These are phyloP conservation scores for Venturia canescens DNA, from an alignment of 1,140 invertebrate species.

Conservation along the genomic window DNA sequence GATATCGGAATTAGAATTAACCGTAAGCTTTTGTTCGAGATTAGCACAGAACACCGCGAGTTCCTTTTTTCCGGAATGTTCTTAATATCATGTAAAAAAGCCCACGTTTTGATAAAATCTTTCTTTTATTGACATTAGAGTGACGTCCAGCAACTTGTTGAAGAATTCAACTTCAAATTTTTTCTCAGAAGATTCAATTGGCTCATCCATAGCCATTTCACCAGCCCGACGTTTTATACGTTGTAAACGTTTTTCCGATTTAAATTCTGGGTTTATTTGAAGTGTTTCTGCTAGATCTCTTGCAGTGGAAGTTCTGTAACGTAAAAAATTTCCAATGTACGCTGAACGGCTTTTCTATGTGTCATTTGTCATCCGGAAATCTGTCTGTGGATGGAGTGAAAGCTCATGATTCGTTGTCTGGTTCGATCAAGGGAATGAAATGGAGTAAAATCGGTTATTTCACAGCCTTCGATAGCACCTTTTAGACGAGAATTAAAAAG, in stretches of 20 bases:
- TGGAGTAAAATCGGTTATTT: no score
- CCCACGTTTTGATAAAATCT: conserved; percentile 47
- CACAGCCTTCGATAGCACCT: no score
- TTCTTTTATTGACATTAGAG: conserved; percentile 40
- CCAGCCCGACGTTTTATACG: conserved; percentile 7
- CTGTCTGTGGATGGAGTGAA: no score
- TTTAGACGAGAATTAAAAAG: no score
- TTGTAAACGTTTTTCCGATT: not conserved
- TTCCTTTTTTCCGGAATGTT: conserved; percentile 42
- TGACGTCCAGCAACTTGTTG: conserved; percentile 42
- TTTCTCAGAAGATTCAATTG: conserved; percentile 45
- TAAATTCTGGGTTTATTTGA: conserved; percentile 13
- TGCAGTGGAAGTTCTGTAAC: conserved; percentile 8
- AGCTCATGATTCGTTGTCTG: no score
- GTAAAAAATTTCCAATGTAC: no score
- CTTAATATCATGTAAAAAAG: no score
- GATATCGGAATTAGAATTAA: conserved; percentile 47
- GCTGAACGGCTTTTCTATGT: no score
- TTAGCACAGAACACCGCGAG: conserved; percentile 43
- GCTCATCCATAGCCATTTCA: conserved; percentile 40
- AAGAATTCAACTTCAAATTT: conserved; percentile 47
- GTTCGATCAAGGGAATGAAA: no score
- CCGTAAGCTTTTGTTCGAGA: conserved; percentile 43
- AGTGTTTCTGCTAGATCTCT: conserved; percentile 5
- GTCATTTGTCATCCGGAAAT: no score